Evolutionary conservation across 2,888 invertebrate genomes (phyloP).

Genomic region (Troglohyphantes excavatus): DNA sequence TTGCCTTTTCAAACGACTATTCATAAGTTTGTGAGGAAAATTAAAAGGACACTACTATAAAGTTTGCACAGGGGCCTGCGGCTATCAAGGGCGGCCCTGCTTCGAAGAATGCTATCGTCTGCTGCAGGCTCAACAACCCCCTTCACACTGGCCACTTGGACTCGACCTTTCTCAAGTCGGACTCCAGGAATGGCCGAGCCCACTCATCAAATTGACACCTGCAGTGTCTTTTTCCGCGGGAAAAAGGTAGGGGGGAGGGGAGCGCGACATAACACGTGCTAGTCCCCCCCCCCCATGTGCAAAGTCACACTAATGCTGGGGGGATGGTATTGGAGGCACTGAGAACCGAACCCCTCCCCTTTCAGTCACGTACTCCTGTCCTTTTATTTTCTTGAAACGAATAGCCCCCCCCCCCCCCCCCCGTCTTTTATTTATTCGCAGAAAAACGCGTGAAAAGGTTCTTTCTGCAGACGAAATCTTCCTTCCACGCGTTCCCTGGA

Average conservation of each 20-base stretch:
- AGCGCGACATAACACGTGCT: conserved; percentile 16
- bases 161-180: not conserved
- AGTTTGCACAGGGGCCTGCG: no score
- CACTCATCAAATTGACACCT: conserved; percentile 52
- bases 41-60: no score
- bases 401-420: not conserved
- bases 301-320: not conserved
- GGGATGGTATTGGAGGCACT: not conserved
- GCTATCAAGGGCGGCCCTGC: no score
- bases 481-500: not conserved
- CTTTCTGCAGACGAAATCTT: not conserved
- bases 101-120: no score
- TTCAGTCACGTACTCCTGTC: not conserved
- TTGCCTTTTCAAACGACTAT: no score
- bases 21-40: no score
- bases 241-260: not conserved
- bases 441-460: not conserved
- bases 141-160: not conserved
- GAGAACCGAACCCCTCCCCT: not conserved
- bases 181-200: not conserved
- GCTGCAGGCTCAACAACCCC: not conserved
- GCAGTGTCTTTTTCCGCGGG: conserved; percentile 32
- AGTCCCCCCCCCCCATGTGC: not conserved
- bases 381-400: conserved; percentile 49
- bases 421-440: not conserved